These are phyloP conservation scores for Conger conger DNA, from an alignment of 2,113 vertebrate genomes.

Conservation along the genomic window DNA sequence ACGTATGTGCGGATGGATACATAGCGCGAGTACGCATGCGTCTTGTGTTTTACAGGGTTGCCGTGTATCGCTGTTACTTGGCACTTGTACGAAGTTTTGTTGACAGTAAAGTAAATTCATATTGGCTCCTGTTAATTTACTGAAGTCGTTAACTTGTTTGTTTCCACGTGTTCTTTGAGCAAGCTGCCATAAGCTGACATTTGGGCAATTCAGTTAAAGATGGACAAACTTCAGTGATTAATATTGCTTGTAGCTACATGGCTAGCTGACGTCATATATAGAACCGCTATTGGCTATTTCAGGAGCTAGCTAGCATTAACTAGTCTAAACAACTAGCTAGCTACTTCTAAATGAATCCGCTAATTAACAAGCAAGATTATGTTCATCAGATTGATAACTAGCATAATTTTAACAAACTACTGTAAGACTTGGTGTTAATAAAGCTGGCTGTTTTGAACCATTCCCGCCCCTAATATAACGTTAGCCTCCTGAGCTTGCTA, in stretches of 20 bases:
- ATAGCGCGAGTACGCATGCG: background rate
- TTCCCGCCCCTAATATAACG: background rate
- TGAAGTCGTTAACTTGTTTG: no score
- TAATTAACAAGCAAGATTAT: no score
- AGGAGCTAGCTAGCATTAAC: no score
- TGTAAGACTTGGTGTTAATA: background rate
- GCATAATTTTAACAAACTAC: background rate
- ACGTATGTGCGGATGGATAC: conserved; percentile 36
- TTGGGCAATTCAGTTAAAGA: background rate
- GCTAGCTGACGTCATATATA: no score
- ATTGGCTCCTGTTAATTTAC: background rate
- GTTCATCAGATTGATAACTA: background rate
- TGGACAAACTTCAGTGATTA: background rate
- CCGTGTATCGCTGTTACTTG: background rate
- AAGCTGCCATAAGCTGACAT: background rate
- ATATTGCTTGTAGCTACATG: background rate
- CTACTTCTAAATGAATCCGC: no score
- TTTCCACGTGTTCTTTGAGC: background rate
- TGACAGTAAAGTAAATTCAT: background rate
- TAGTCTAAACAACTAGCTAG: no score
- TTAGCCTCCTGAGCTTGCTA: background rate
- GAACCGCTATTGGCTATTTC: no score
- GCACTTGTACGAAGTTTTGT: no score
- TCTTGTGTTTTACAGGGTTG: background rate
- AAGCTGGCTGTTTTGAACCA: background rate